phyloP scores from a whole-genome alignment of 2,797 vertebrate genomes.

The Petrocephalus sullivani region DNA sequence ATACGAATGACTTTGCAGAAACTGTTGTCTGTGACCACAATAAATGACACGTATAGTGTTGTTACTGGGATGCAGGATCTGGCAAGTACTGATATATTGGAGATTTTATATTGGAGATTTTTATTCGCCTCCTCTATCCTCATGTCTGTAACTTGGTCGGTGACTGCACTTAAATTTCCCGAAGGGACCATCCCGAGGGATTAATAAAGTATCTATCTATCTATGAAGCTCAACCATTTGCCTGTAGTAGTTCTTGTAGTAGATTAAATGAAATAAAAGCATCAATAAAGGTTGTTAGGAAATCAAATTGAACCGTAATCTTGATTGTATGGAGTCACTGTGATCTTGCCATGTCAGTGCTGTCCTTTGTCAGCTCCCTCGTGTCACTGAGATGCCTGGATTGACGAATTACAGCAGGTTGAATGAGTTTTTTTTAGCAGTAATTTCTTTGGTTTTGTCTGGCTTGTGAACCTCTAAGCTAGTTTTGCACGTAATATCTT shows the following conservation, averaged over 20 bases:
- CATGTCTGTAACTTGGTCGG: too few species aligned
- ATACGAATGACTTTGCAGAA: not conserved
- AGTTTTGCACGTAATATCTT: not conserved
- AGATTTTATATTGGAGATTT: too few species aligned
- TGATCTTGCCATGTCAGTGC: not conserved
- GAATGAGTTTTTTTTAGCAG: not conserved
- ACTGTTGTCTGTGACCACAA: not conserved
- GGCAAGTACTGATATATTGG: not conserved
- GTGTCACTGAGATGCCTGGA: not conserved
- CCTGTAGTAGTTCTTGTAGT: not conserved
- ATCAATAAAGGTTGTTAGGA: not conserved
- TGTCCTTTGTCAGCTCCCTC: not conserved
- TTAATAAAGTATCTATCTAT: too few species aligned
- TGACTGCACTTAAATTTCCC: too few species aligned
- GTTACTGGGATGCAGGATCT: not conserved
- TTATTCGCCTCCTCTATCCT: too few species aligned
- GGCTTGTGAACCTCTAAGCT: not conserved
- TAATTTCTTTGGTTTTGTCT: not conserved
- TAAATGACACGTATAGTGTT: not conserved
- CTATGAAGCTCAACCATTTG: not conserved
- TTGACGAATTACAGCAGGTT: not conserved
- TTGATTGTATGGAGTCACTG: not conserved
- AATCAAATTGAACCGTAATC: not conserved
- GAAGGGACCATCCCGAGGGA: too few species aligned
- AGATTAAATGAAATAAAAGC: not conserved